A percentile compares a stretch with the other conserved stretches of the same genome.
Conservation (phyloP, 2,888 invertebrate genomes). For the Polydrusus tereticollis region DNA sequence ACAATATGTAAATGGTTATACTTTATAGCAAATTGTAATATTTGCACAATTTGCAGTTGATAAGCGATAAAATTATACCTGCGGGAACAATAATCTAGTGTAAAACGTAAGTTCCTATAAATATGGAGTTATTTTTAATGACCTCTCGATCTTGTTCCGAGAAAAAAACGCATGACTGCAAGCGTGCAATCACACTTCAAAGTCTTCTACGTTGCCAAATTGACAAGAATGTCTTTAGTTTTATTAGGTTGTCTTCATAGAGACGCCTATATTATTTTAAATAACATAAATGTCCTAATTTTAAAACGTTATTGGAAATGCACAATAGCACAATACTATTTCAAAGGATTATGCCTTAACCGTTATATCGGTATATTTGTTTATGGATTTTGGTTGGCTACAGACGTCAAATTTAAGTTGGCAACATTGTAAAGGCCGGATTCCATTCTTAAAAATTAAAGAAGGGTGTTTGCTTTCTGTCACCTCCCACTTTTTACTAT, state of each 20-base stretch:
- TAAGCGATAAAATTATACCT: slow-evolving; percentile 31
- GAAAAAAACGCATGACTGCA: slow-evolving; percentile 40
- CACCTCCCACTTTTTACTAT: slow-evolving; percentile 25
- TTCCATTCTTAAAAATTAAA: slow-evolving; percentile 48
- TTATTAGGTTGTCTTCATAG: background rate
- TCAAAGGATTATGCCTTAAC: too few relatives aligned
- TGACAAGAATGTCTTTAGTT: background rate
- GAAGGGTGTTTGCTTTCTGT: slow-evolving; percentile 38
- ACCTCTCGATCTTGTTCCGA: slow-evolving; percentile 44
- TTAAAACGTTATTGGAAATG: too few relatives aligned
- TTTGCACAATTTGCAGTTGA: background rate
- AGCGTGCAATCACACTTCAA: slow-evolving; percentile 39
- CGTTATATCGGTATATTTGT: too few relatives aligned
- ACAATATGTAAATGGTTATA: too few relatives aligned
- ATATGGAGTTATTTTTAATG: slow-evolving; percentile 48
- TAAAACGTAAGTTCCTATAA: slow-evolving; percentile 43
- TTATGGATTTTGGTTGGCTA: too few relatives aligned
- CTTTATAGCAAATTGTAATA: background rate
- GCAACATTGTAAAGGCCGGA: slow-evolving; percentile 39
- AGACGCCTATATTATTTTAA: background rate
- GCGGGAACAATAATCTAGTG: slow-evolving; percentile 31
- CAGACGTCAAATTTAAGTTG: background rate
- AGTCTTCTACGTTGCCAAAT: slow-evolving; percentile 25
- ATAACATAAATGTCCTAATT: background rate
- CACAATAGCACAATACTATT: too few relatives aligned